phyloP scores from a whole-genome alignment of 2,888 invertebrate species.

The Oxytorus armatus region DNA sequence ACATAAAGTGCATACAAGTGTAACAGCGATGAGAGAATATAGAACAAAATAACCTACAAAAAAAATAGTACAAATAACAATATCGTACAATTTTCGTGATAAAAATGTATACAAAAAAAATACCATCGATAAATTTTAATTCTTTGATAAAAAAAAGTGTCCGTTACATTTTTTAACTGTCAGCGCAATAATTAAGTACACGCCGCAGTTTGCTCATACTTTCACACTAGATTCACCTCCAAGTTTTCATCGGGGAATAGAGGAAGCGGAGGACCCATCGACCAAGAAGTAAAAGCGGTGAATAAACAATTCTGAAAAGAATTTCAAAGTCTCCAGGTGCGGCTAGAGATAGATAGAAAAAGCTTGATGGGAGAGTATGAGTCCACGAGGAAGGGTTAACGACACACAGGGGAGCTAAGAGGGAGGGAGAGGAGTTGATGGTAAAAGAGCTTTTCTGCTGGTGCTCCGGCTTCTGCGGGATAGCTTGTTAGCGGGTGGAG shows the following conservation, averaged over 20 bases:
- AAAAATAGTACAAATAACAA: background rate
- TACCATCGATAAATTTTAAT: background rate
- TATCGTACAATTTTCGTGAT: background rate
- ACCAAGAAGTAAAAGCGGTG: conserved; percentile 20
- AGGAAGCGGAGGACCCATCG: conserved; percentile 17
- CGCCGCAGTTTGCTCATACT: background rate
- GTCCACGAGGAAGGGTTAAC: conserved; percentile 51
- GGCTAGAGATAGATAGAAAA: conserved; percentile 1
- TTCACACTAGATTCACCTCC: background rate
- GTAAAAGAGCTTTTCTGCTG: conserved; percentile 47
- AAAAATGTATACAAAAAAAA: background rate
- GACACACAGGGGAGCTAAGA: conserved; percentile 56
- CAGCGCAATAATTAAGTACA: conserved; percentile 9
- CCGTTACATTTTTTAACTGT: background rate
- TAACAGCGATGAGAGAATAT: no score
- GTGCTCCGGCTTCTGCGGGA: conserved; percentile 42
- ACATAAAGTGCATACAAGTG: no score
- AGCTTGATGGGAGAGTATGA: background rate
- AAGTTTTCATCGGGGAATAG: conserved; percentile 26
- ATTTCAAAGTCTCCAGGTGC: conserved; percentile 41
- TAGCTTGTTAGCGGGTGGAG: conserved; percentile 45
- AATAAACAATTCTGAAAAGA: conserved; percentile 55
- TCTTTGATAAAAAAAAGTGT: background rate
- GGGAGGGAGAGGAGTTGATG: conserved; percentile 19
- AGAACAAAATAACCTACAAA: background rate